Base-by-base conservation (phyloP, 2,797 vertebrate genomes). In the Aphelocoma californica region DNA sequence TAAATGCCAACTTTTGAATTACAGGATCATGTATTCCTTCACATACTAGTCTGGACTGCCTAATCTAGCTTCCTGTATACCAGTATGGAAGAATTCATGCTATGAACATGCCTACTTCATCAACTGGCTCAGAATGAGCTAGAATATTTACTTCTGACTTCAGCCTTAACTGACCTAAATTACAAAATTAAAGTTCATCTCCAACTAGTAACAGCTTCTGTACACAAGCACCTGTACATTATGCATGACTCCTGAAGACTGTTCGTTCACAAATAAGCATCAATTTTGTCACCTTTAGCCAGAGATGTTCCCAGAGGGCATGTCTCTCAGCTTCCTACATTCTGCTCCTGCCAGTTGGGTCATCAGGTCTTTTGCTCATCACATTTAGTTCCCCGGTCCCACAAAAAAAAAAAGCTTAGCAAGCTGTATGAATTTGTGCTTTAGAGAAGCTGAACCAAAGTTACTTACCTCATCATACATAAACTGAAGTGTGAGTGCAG, bases 401-500 rank as follows among this genome's bases (percentile, higher is more conserved):
- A 61, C 15, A 28, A 42, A 62, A 11, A 73, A 73, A 14, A 18
- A 18, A 3, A 38, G 38, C 34, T 64, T 19, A 65, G 47, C 34
- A 47, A 88, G 29, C 26, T 7, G 1, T 40, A 56, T 16, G 26
- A 45, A 57, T 12, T 44, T 28, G 18, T 72, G 21, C 57, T 89
- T 86, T 54, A 57, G 7, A 67, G 61, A 90, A 92, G 51, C 12
- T 70, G 67, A 89, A 61, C 23, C 5, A 12, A 85, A n/a, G 3
- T 15, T 42, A 80, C 98, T 98, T 97, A 98, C 98, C 98, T 98
- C 98, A n/a, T 98, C 98, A 34, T 99, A 99, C 99, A 99, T 99
- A 97, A 99, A 99, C 97, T 99, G 99, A 91, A 99, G 98, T 0
- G 99, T 99, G 87, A 99, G 98, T 11, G 99, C 99, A 0, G 99